Base-by-base conservation (phyloP, 2,113 vertebrate genomes). In the Theristicus caerulescens region DNA sequence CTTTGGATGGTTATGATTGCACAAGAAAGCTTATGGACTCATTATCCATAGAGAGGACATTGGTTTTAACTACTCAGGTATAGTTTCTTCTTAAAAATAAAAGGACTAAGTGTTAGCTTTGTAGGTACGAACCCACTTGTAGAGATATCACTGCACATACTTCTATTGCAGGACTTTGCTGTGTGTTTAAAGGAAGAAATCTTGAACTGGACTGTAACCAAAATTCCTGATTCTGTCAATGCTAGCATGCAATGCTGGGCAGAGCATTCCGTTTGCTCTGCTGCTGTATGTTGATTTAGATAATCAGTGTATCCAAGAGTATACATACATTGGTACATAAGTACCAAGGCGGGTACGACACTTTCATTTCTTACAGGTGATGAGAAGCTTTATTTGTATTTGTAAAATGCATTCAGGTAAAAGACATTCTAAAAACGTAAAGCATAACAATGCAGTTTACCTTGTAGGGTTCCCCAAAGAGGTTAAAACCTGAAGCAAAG, bases 401-500 rank as follows among this genome's bases (percentile, higher is more conserved):
- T 82, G 8, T 34, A 40, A 36, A 94, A 74, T 8, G 9, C 25
- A 61, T 61, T 64, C 59, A 46, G 34, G 21, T 61, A 55, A 55
- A 66, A 84, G 36, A 40, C 14, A 42, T n/a, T 66, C 20, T 49
- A 36, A 85, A 93, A 94, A 84, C 4, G 16, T 36, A 77, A 95
- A 92, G 66, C 16, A 10, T 44, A 74, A 58, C 47, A 58, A n/a
- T 14, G 40, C 17, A 27, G 77, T 91, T 97, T 98, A 99, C 99
- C 99, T 99, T 99, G 96, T 99, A 99, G 55, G 99, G 99, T 91
- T 99, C 99, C 93, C 99, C 99, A 92, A 99, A 99, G 96, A 99
- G 98, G 98, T 99, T 99, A 98, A 99, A 99, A 96, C 99, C 99
- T 86, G 99, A 99, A 70, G 99, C 99, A 98, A 99, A 99, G 82